These are phyloP conservation scores for Scomber scombrus DNA, from an alignment of 2,113 vertebrate species.

Conservation along the genomic window DNA sequence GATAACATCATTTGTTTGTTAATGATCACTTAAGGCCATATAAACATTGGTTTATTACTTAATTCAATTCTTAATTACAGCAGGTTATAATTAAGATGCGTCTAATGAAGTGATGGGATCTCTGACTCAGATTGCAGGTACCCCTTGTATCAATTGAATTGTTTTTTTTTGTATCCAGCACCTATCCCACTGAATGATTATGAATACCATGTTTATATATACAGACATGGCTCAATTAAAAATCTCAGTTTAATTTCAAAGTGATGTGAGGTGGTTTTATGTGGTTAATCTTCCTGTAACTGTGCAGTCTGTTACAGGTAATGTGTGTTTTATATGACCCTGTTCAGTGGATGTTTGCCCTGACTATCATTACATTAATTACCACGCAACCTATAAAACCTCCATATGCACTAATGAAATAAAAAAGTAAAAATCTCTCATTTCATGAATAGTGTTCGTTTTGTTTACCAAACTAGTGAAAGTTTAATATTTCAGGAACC, in stretches of 20 bases:
- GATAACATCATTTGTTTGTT: neutral
- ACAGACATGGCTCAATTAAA: neutral
- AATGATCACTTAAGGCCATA: neutral
- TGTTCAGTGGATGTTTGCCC: neutral
- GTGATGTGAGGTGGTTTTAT: too few relatives aligned
- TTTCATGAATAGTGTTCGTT: too few relatives aligned
- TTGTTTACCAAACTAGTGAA: too few relatives aligned
- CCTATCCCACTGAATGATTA: too few relatives aligned
- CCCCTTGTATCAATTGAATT: too few relatives aligned
- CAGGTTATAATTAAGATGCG: neutral
- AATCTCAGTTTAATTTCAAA: neutral
- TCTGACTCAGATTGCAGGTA: too few relatives aligned
- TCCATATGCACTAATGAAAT: neutral
- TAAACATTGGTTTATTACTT: constrained; percentile 7
- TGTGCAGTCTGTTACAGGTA: too few relatives aligned
- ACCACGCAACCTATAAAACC: neutral
- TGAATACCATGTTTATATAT: neutral
- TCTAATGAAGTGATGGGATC: too few relatives aligned
- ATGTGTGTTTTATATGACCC: neutral
- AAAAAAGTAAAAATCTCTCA: neutral
- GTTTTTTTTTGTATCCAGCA: too few relatives aligned
- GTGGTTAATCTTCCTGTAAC: neutral
- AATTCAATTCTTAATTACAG: constrained; percentile 14
- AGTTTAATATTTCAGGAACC: too few relatives aligned
- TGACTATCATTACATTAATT: neutral